Percentiles rank a stretch among this genome's conserved stretches.
phyloP scores from a whole-genome alignment of 2,797 vertebrate species.

The Propithecus deckenii region DNA sequence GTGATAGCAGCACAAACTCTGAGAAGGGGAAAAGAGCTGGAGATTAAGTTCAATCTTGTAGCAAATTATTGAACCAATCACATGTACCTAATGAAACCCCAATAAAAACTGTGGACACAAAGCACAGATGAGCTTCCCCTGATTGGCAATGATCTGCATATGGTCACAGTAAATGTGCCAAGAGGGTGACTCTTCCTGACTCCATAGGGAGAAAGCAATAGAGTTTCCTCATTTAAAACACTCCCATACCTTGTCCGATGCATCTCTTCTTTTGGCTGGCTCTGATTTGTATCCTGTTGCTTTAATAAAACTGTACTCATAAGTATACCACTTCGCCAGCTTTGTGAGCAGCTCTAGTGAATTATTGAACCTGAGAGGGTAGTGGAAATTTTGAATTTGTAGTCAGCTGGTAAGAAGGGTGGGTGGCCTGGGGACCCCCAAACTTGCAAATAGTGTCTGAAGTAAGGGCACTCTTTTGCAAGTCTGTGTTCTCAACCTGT shows the following conservation, averaged over 20 bases:
- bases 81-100: neutral
- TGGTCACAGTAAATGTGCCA: neutral
- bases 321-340: neutral
- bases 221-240: neutral
- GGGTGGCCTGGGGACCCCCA: neutral
- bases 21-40: neutral
- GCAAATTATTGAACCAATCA: neutral
- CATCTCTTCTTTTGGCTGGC: neutral
- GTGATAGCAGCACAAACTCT: neutral
- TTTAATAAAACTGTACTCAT: neutral
- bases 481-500: neutral
- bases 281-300: neutral
- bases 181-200: neutral
- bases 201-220: neutral
- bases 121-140: neutral
- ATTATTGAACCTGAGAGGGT: neutral
- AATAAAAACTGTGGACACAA: neutral
- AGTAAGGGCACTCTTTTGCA: neutral
- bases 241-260: fast-evolving
- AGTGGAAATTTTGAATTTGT: neutral
- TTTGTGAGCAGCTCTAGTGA: neutral
- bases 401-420: neutral
- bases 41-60: neutral
- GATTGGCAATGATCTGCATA: neutral
- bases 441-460: neutral